A percentile compares a stretch with the other conserved stretches of the same genome.
phyloP scores from a whole-genome alignment of 2,113 vertebrate genomes.

The Rhegmatorhina hoffmannsi region DNA sequence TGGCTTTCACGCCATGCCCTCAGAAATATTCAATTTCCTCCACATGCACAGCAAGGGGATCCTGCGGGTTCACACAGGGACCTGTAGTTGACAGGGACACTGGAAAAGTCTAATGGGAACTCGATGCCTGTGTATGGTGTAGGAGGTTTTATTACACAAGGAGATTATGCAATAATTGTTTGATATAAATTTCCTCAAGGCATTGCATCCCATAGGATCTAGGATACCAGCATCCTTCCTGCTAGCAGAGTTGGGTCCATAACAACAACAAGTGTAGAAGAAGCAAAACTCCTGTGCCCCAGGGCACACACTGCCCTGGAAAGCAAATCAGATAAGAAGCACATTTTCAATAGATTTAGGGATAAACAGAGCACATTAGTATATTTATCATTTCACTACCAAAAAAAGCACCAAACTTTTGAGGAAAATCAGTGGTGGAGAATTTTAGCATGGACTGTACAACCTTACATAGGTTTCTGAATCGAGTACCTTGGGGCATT shows the following conservation, averaged over 20 bases:
- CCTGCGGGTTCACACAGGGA: conserved; percentile 88
- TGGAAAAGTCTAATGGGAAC: background rate
- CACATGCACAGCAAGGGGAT: conserved; percentile 96
- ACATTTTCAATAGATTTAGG: conserved; percentile 57
- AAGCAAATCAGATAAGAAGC: conserved; percentile 52
- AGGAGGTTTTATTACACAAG: background rate
- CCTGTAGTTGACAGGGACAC: conserved; percentile 79
- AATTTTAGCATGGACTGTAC: background rate
- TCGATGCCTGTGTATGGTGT: background rate
- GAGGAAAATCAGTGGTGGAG: background rate
- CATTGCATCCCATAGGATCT: conserved; percentile 32
- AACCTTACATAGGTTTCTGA: background rate
- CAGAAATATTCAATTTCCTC: conserved; percentile 96
- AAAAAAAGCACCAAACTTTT: background rate
- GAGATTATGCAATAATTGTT: conserved; percentile 76
- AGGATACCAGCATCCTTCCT: conserved; percentile 36
- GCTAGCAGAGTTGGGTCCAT: background rate
- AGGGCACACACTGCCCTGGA: background rate
- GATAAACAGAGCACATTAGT: conserved; percentile 60
- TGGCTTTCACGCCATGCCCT: conserved; percentile 96
- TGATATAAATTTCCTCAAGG: conserved; percentile 55
- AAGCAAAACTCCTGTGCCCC: background rate
- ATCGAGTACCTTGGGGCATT: background rate
- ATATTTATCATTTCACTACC: background rate
- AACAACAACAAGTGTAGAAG: background rate